Evolutionary conservation across 1,140 invertebrate species (phyloP).

Genomic region (Drosophila kepulauana): DNA sequence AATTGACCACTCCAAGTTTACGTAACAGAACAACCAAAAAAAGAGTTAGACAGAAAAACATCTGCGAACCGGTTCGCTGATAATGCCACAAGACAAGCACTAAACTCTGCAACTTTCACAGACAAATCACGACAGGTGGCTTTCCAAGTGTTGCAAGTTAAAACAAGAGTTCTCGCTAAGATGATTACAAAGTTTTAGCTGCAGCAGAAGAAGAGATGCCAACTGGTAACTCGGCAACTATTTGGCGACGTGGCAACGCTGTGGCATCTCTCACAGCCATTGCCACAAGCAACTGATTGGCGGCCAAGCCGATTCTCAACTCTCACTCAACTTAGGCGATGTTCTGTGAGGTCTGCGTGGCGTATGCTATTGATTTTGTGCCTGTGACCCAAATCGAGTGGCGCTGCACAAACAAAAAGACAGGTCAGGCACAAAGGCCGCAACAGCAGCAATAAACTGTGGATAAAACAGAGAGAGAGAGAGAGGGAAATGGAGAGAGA

Average conservation of each 20-base stretch:
- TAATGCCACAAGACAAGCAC: background rate
- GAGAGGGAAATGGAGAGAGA: background rate
- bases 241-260: constrained; percentile 9
- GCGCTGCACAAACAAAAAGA: background rate
- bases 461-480: background rate
- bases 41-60: background rate
- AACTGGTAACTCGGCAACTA: no score
- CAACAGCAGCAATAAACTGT: background rate
- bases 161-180: background rate
- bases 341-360: background rate
- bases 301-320: background rate
- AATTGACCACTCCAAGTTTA: no score
- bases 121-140: background rate
- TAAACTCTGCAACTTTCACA: background rate
- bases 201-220: background rate
- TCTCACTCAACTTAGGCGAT: background rate
- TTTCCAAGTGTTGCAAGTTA: background rate
- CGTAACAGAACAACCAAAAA: no score
- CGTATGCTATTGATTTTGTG: constrained; percentile 69
- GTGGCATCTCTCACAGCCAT: background rate
- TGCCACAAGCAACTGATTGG: background rate
- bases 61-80: background rate
- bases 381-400: constrained; percentile 64
- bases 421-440: background rate
- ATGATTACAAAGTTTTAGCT: constrained; percentile 11